Evolutionary conservation across 2,888 invertebrate genomes (phyloP).

Genomic region (Disparrhopalites patrizii): DNA sequence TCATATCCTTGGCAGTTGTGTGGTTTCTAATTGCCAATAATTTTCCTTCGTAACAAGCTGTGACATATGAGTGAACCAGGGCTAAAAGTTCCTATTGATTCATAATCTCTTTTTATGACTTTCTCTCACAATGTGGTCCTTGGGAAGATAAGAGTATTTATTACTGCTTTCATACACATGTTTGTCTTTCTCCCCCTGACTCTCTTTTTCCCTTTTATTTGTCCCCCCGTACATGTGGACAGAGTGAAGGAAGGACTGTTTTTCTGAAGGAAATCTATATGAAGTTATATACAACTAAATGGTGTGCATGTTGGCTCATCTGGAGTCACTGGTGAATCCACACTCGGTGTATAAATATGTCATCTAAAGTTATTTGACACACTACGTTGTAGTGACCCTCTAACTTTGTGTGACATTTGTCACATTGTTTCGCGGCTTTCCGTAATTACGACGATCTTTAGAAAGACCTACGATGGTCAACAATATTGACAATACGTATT

Average conservation of each 20-base stretch:
- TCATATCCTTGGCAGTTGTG: slow-evolving; percentile 11
- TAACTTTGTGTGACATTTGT: too few relatives aligned
- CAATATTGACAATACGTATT: too few relatives aligned
- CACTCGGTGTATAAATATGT: too few relatives aligned
- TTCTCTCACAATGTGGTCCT: background rate
- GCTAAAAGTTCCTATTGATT: slow-evolving; percentile 2
- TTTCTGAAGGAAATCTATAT: too few relatives aligned
- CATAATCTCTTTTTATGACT: slow-evolving; percentile 9
- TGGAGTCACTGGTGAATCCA: too few relatives aligned
- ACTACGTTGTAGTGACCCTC: too few relatives aligned
- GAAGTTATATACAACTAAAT: too few relatives aligned
- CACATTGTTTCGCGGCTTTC: too few relatives aligned
- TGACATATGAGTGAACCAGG: background rate
- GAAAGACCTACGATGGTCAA: too few relatives aligned
- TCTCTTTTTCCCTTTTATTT: background rate
- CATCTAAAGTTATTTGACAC: too few relatives aligned
- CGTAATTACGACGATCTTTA: too few relatives aligned
- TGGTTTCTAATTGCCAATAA: slow-evolving; percentile 23
- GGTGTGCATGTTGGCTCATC: too few relatives aligned
- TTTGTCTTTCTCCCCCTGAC: background rate
- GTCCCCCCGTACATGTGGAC: background rate
- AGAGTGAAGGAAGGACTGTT: slow-evolving; percentile 21
- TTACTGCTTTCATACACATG: background rate
- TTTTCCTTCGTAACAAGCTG: slow-evolving; percentile 12
- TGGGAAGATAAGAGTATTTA: background rate